phyloP scores from a whole-genome alignment of 2,797 vertebrate genomes.

The Enteromius trimaculatus region DNA sequence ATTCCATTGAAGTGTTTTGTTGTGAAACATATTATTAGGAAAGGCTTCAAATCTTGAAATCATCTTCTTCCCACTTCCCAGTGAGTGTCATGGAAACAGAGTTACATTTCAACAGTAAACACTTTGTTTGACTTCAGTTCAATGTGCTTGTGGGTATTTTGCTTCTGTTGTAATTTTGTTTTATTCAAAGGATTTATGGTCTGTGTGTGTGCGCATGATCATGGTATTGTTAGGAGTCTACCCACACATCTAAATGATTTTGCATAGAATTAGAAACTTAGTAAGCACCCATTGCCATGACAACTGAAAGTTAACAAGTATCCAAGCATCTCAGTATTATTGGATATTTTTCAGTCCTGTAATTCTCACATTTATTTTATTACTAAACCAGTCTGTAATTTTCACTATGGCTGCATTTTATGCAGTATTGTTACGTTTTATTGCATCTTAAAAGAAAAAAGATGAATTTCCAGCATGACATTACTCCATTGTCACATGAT shows the following conservation, averaged over 20 bases:
- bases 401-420: no score
- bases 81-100: conserved; percentile 39
- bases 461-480: neutral
- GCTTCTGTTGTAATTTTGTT: conserved; percentile 8
- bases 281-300: conserved; percentile 45
- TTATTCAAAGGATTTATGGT: conserved; percentile 12
- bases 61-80: neutral
- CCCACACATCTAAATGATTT: conserved; percentile 27
- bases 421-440: neutral
- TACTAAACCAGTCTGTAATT: neutral
- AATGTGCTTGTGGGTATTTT: conserved; percentile 24
- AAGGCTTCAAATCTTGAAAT: conserved; percentile 2
- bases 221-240: conserved; percentile 22
- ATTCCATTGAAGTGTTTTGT: neutral
- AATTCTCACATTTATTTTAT: neutral
- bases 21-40: neutral
- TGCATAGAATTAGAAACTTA: conserved; percentile 27
- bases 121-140: conserved; percentile 3
- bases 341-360: neutral
- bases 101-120: conserved; percentile 17
- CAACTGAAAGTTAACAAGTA: conserved; percentile 31
- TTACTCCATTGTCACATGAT: neutral
- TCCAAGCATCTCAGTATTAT: neutral
- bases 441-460: neutral
- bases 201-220: neutral